A percentile compares a stretch with the other conserved stretches of the same genome.
Conservation (phyloP, 2,113 vertebrate species). For the Oncorhynchus kisutch region DNA sequence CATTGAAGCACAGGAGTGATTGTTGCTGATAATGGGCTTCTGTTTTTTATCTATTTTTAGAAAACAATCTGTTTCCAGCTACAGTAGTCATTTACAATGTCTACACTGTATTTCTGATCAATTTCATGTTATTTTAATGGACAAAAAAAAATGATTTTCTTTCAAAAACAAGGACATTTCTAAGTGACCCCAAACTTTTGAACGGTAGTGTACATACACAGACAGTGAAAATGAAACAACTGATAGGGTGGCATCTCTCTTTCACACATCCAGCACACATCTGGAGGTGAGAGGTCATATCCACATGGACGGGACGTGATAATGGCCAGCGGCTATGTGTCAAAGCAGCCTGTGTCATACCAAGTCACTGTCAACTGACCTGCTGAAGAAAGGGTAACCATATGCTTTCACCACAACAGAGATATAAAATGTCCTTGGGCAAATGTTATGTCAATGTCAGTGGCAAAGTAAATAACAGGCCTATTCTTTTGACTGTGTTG, state of each 20-base stretch:
- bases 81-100: too few species aligned
- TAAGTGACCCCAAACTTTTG: too few species aligned
- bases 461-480: too few species aligned
- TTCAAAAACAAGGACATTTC: too few species aligned
- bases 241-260: not conserved
- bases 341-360: not conserved
- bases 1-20: too few species aligned
- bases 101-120: too few species aligned
- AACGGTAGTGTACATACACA: not conserved
- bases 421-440: not conserved
- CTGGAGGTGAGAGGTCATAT: not conserved
- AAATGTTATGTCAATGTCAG: not conserved
- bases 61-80: too few species aligned
- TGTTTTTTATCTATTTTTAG: too few species aligned
- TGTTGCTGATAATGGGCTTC: too few species aligned
- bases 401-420: not conserved
- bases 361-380: slow-evolving; percentile 1
- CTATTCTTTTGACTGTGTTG: too few species aligned
- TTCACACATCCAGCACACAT: not conserved
- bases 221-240: not conserved
- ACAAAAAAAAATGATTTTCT: too few species aligned
- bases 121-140: too few species aligned
- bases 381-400: not conserved
- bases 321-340: slow-evolving; percentile 2
- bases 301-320: not conserved